These are phyloP conservation scores for Reticulitermes speratus DNA, from an alignment of 1,140 invertebrate genomes.

Conservation along the genomic window DNA sequence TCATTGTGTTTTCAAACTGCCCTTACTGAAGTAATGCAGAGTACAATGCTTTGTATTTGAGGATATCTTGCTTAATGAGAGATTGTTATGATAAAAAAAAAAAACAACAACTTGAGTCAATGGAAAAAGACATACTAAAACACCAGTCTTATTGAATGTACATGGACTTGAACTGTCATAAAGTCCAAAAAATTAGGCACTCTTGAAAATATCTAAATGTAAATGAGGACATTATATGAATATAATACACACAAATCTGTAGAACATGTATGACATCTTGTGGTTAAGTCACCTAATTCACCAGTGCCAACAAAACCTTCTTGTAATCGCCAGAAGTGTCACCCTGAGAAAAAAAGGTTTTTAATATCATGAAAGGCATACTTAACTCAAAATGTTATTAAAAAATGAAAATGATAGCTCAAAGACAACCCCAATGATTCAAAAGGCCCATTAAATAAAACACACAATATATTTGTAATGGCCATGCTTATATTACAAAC, in stretches of 20 bases:
- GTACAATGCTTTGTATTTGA: too few species aligned
- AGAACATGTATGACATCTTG: neutral
- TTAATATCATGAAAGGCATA: too few species aligned
- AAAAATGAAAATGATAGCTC: too few species aligned
- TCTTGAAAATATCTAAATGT: neutral
- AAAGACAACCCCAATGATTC: too few species aligned
- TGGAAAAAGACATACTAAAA: neutral
- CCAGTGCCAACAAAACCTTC: slow-evolving; percentile 77
- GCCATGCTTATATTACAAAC: too few species aligned
- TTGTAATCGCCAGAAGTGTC: slow-evolving; percentile 93
- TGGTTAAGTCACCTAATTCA: slow-evolving; percentile 42
- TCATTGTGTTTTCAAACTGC: too few species aligned
- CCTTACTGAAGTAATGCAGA: too few species aligned
- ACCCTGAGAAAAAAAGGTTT: slow-evolving; percentile 54
- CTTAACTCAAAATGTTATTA: too few species aligned
- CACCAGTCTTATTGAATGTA: neutral
- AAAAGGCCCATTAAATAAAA: too few species aligned
- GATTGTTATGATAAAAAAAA: neutral
- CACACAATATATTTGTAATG: too few species aligned
- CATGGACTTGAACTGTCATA: neutral
- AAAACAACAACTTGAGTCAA: neutral
- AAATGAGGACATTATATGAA: neutral
- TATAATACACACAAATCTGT: neutral
- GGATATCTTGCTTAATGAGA: neutral
- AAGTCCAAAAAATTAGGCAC: neutral